These are phyloP conservation scores for Steatornis caripensis DNA, from an alignment of 2,113 vertebrate species.

Conservation along the genomic window DNA sequence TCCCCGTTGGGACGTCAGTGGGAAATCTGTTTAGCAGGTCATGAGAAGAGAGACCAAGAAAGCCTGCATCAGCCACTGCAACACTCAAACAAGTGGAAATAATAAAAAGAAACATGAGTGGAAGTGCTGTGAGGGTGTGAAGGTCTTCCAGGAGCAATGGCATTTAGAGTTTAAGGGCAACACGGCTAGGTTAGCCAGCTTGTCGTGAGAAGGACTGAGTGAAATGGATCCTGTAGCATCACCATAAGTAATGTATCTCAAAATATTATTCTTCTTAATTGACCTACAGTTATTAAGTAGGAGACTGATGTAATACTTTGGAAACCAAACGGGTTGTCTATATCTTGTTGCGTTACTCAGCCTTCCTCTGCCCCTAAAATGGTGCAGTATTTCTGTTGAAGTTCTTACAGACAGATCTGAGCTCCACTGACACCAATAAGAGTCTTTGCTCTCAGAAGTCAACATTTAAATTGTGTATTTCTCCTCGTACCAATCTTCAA, in stretches of 20 bases:
- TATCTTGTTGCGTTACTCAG: background rate
- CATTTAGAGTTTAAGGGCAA: background rate
- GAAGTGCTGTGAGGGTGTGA: background rate
- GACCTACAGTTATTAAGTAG: background rate
- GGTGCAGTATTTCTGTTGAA: background rate
- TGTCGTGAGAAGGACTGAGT: background rate
- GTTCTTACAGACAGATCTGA: background rate
- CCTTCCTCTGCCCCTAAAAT: background rate
- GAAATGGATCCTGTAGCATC: background rate
- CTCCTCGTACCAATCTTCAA: background rate
- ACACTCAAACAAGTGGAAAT: background rate
- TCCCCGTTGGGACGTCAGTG: background rate
- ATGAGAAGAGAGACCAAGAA: background rate
- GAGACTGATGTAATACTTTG: background rate
- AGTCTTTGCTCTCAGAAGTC: background rate
- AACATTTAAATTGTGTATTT: background rate
- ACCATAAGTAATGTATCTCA: background rate
- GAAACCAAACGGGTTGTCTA: background rate
- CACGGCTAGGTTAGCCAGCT: background rate
- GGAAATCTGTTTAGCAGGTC: background rate
- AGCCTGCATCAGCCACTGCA: background rate
- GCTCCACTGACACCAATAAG: background rate
- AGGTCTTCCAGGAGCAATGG: background rate
- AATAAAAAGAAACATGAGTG: background rate
- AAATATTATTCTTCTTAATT: background rate